These are phyloP conservation scores for Alouatta palliata DNA, from an alignment of 2,113 vertebrate genomes.

Conservation along the genomic window DNA sequence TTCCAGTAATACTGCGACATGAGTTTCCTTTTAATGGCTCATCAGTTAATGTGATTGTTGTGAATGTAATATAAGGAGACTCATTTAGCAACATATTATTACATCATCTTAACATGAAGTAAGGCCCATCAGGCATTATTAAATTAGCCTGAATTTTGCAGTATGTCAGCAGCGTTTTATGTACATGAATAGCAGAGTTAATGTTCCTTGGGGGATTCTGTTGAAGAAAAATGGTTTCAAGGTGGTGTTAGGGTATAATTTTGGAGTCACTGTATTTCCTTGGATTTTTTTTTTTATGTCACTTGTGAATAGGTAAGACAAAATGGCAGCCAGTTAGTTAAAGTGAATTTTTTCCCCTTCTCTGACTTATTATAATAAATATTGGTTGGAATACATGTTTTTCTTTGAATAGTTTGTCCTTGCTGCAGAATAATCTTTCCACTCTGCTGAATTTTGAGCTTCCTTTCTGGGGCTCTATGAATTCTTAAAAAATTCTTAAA, in stretches of 20 bases:
- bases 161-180: slow-evolving; percentile 79
- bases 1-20: slow-evolving; percentile 74
- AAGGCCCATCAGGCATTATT: slow-evolving; percentile 84
- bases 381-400: not conserved
- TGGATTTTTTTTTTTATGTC: not conserved
- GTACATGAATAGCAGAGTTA: slow-evolving; percentile 78
- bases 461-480: not conserved
- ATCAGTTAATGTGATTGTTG: slow-evolving; percentile 80
- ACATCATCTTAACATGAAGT: slow-evolving; percentile 85
- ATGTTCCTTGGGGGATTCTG: slow-evolving; percentile 73
- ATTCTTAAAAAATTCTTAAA: slow-evolving; percentile 35
- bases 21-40: slow-evolving; percentile 77
- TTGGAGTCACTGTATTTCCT: slow-evolving; percentile 45
- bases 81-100: slow-evolving; percentile 85
- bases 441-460: not conserved
- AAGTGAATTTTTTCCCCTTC: not conserved
- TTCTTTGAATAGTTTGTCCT: not conserved
- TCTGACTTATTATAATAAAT: not conserved
- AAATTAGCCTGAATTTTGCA: slow-evolving; percentile 82
- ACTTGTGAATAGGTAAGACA: slow-evolving; percentile 45
- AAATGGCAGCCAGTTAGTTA: slow-evolving; percentile 1
- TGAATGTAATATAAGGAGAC: slow-evolving; percentile 82
- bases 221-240: slow-evolving; percentile 69
- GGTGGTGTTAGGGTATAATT: slow-evolving; percentile 53
- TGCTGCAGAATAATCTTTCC: not conserved